phyloP scores from a whole-genome alignment of 2,888 invertebrate species.

The Drosophila anceps region DNA sequence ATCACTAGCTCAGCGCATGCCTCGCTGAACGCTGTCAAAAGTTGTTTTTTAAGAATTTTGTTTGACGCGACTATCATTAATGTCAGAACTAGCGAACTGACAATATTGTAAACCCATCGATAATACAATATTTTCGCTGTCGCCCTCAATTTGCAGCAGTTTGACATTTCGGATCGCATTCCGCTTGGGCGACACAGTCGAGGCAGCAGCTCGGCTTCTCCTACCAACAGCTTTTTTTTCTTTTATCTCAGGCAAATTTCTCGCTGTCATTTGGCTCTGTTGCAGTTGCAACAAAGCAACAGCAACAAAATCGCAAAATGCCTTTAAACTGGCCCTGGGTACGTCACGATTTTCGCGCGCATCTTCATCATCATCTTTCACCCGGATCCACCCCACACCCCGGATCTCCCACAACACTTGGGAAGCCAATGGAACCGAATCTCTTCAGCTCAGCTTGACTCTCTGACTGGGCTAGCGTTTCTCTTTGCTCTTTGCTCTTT shows the following conservation, averaged over 20 bases:
- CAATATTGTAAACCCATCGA: conserved; percentile 70
- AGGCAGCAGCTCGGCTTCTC: conserved; percentile 1
- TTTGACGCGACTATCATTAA: conserved; percentile 60
- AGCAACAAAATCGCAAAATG: conserved; percentile 40
- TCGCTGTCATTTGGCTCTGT: conserved; percentile 64
- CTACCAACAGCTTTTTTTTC: conserved; percentile 2
- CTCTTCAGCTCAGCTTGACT: conserved; percentile 23
- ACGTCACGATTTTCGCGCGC: conserved; percentile 70
- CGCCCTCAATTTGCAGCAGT: conserved; percentile 48
- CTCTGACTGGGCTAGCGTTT: conserved; percentile 1
- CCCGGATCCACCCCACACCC: not conserved
- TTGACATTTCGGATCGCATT: conserved; percentile 57
- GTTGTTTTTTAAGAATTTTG: conserved; percentile 38
- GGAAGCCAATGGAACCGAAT: not conserved
- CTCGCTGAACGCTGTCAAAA: conserved; percentile 25
- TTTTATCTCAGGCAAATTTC: conserved; percentile 60
- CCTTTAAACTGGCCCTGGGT: conserved; percentile 53
- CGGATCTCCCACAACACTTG: not conserved
- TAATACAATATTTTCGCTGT: conserved; percentile 67
- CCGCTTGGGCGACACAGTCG: conserved; percentile 14
- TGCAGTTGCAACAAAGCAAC: conserved; percentile 29
- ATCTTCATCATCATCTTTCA: conserved; percentile 68
- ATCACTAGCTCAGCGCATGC: conserved; percentile 13
- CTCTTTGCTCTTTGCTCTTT: not conserved
- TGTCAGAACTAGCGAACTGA: conserved; percentile 70